Evolutionary conservation across 2,113 vertebrate species (phyloP).

Genomic region (Dunckerocampus dactyliophorus): DNA sequence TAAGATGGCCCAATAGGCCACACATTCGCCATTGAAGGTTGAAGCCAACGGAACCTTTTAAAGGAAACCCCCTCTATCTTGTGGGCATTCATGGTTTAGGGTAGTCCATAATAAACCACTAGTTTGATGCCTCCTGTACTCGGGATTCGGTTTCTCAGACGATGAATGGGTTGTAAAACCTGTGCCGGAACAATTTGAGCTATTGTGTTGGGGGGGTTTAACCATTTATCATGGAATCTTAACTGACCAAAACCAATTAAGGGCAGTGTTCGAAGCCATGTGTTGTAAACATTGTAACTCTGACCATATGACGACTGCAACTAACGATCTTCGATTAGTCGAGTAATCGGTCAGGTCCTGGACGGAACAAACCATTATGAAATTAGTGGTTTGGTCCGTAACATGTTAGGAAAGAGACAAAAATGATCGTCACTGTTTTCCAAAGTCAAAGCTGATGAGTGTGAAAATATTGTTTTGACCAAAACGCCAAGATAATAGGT

Average conservation of each 20-base stretch:
- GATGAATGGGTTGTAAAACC: conserved; percentile 47
- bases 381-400: too few relatives aligned
- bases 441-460: too few relatives aligned
- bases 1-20: conserved; percentile 53
- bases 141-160: conserved; percentile 41
- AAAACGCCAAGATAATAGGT: too few relatives aligned
- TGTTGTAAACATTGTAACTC: conserved; percentile 43
- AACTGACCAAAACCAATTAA: conserved; percentile 62
- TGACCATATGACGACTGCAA: conserved; percentile 2
- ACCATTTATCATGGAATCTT: conserved; percentile 54
- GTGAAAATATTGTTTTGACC: too few relatives aligned
- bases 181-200: conserved; percentile 36
- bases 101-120: conserved; percentile 46
- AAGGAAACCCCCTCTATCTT: conserved; percentile 55
- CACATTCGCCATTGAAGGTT: conserved; percentile 43
- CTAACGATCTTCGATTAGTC: too few relatives aligned
- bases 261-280: conserved; percentile 37
- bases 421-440: too few relatives aligned
- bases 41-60: conserved; percentile 45
- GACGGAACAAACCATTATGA: too few relatives aligned
- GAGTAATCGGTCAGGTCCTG: too few relatives aligned
- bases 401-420: too few relatives aligned
- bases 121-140: conserved; percentile 29
- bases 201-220: conserved; percentile 50
- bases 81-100: conserved; percentile 41